Evolutionary conservation across 2,113 vertebrate genomes (phyloP), one percentile per base, ranked within the genome.

Genomic region (Synchiropus splendidus): DNA sequence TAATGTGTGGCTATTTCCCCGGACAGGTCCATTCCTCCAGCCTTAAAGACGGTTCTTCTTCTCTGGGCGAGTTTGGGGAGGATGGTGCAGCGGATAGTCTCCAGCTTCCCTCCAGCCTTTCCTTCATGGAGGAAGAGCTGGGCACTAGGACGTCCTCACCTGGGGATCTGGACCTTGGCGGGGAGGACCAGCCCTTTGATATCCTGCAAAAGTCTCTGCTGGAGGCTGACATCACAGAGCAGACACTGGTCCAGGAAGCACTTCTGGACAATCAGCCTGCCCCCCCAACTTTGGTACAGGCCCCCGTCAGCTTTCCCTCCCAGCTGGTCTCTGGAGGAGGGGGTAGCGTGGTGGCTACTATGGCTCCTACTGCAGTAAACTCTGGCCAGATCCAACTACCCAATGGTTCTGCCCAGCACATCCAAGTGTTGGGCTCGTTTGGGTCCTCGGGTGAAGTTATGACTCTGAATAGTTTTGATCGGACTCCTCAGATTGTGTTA

Each of bases 221-320:
- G 82, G 95, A 97, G 82, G 95, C 95, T 33, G 93, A 98, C 79
- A 98, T 98, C 78, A 98, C 95, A 5, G 94, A 98, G 75, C 92
- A 98, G 84, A 98, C 93, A 1, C 53, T 98, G 87, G 94, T 90
- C 13, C 91, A 98, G 83, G 95, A 98, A 82, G 95, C 95, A 12
- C 86, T 97, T 64, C 67, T 98, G 79, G 95, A 97, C 67, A 89
- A 90, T 71, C 92, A 88, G 47, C 80, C 94, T 51, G 66, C 78
- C 32, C 72, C 84, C 50, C 21, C 21, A 27, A 62, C 77, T 21
- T 52, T 77, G 1, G 73, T 81, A 30, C 71, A 75, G 42, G 71
- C 80, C 36, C 70, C 80, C 0, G 66, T 65, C 27, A 38, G 70
- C 48, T 84, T 85, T 39, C 62, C 79, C 35, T 81, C 83, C 57